A percentile compares a stretch with the other conserved stretches of the same genome.
Evolutionary conservation across 1,140 invertebrate species (phyloP).

Genomic region (Drosophila ananassae): DNA sequence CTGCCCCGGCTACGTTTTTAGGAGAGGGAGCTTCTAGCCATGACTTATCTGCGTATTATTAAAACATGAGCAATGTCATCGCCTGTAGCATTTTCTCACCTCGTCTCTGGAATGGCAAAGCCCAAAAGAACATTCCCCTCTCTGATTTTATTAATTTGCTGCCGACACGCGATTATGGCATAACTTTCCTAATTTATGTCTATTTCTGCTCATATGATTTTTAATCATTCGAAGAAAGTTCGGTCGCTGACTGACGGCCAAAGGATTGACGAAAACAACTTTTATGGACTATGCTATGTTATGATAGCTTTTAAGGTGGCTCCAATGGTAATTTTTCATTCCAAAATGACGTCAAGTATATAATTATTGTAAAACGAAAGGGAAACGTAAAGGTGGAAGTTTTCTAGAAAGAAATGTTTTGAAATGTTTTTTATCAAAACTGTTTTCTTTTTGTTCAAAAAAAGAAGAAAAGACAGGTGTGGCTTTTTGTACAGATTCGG

Average conservation of each 20-base stretch:
- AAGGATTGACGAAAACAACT: constrained; percentile 7
- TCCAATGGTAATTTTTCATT: constrained; percentile 14
- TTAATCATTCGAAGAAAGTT: constrained; percentile 41
- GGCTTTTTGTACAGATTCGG: not conserved
- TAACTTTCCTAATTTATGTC: constrained; percentile 65
- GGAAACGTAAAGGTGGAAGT: not conserved
- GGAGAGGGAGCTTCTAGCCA: constrained; percentile 11
- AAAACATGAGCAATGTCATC: constrained; percentile 66
- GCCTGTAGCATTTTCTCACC: constrained; percentile 44
- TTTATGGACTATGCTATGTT: constrained; percentile 10
- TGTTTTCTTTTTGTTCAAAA: not conserved
- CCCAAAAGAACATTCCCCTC: constrained; percentile 21
- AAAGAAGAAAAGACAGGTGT: constrained; percentile 2
- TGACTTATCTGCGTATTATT: constrained; percentile 61
- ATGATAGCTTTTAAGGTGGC: constrained; percentile 23
- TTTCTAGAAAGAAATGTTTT: too few relatives aligned
- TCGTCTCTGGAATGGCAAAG: constrained; percentile 19
- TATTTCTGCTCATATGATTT: constrained; percentile 50
- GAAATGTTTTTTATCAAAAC: not conserved
- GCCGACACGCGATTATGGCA: constrained; percentile 59
- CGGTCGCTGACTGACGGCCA: constrained; percentile 1
- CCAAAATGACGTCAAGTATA: not conserved
- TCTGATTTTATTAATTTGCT: constrained; percentile 42
- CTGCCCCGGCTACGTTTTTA: constrained; percentile 37
- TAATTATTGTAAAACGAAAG: not conserved